Base-by-base conservation (phyloP, 2,888 invertebrate genomes). In the Ochropacha duplaris region DNA sequence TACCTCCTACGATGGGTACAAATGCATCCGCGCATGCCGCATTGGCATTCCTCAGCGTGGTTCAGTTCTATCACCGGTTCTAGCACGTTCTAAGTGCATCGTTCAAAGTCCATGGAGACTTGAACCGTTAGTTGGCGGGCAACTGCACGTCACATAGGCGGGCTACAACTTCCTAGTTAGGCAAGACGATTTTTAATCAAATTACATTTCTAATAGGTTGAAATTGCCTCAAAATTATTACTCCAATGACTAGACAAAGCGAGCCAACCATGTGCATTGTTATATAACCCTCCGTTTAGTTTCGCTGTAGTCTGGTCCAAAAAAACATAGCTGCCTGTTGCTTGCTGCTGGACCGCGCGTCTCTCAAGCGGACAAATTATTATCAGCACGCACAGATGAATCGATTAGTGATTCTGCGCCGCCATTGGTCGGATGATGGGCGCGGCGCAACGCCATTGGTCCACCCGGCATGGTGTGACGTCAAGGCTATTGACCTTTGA, bases 401-500 rank as follows among this genome's bases (percentile, higher is more conserved):
- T 84, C 85, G 74, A 86, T 86, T 81, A 72, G 65, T 62, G 71
- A 69, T 69, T 65, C 72, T 54, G 67, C 52, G 54, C 61, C 64
- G 72, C 65, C 62, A 88, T 89, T 88, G 87, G 90, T 61, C 60
- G 71, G 57, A 62, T 62, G 55, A 67, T 75, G 79, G 84, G 84
- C 82, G 80, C 83, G 84, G 78, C 69, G 66, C 60, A 60, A 55
- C 65, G 64, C 72, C 56, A 86, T 88, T 90, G 86, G 88, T 57
- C 31, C 56, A 65, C 19, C 50, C 51, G 61, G 65, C 55, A 69
- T 83, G 78, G 81, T 73, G 68, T 81, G 83, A 81, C 81, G 81
- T 78, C 79, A 85, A 84, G 87, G 86, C 69, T 80, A 81, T 79
- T 72, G 86, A 86, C 85, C 88, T 84, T 68, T 81, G 70, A 77